Evolutionary conservation across 1,140 invertebrate genomes (phyloP).

Genomic region (Pogonomyrmex californicus): DNA sequence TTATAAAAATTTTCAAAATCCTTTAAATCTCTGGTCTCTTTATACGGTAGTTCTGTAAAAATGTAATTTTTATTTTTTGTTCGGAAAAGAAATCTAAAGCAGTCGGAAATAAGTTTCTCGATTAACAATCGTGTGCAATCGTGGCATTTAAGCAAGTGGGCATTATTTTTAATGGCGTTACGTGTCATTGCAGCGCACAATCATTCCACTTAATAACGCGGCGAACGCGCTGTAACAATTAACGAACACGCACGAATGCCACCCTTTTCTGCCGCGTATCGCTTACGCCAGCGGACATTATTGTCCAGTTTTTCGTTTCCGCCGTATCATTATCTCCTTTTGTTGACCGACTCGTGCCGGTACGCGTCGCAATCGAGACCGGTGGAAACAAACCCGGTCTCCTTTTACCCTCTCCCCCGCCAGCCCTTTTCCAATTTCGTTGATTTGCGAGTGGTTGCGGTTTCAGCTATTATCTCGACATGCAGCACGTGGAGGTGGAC

Average conservation of each 20-base stretch:
- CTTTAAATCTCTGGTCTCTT: too few relatives aligned
- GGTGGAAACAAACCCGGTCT: constrained; percentile 9
- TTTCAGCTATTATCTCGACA: constrained; percentile 44
- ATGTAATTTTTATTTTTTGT: too few relatives aligned
- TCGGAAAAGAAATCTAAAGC: neutral
- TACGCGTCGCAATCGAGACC: constrained; percentile 17
- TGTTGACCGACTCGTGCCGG: constrained; percentile 39
- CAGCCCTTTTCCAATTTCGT: constrained; percentile 43
- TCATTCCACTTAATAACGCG: neutral
- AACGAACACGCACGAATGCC: constrained; percentile 47
- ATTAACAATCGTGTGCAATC: neutral
- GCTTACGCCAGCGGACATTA: neutral
- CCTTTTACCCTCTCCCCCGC: neutral
- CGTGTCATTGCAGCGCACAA: neutral
- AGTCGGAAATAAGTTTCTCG: neutral
- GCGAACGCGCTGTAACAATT: constrained; percentile 12
- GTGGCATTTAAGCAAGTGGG: neutral
- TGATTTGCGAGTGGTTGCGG: constrained; percentile 58
- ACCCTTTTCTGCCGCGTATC: constrained; percentile 15
- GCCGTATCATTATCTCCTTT: constrained; percentile 47
- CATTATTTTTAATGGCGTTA: neutral
- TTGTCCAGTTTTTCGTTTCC: constrained; percentile 28
- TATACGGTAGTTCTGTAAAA: too few relatives aligned
- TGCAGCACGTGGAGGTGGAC: constrained; percentile 29
- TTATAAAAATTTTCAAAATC: neutral